phyloP scores from a whole-genome alignment of 2,113 vertebrate species.

The Oreotrochilus melanogaster region DNA sequence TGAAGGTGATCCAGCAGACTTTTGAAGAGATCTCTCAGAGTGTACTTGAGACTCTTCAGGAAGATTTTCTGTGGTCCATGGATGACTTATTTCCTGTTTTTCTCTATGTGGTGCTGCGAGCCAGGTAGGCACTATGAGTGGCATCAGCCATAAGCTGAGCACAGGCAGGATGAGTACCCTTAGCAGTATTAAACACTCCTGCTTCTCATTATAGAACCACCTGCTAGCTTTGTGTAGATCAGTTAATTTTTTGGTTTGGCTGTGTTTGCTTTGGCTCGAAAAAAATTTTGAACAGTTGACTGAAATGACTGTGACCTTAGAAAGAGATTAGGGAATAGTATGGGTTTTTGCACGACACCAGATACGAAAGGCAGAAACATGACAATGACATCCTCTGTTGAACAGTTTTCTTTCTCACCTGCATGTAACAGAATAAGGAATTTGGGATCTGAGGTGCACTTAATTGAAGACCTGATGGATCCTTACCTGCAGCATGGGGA shows the following conservation, averaged over 20 bases:
- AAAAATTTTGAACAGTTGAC: neutral
- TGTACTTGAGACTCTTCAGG: conserved; percentile 87
- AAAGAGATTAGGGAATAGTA: neutral
- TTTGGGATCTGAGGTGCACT: conserved; percentile 95
- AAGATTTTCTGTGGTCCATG: conserved; percentile 99
- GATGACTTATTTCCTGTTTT: conserved; percentile 98
- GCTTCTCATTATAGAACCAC: fast-evolving
- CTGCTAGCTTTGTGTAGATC: neutral
- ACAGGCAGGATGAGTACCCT: neutral
- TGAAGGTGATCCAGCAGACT: conserved; percentile 96
- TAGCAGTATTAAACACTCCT: neutral
- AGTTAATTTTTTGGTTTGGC: neutral
- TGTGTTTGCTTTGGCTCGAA: neutral
- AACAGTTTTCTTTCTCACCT: neutral
- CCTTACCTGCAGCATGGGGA: conserved; percentile 96
- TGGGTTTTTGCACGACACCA: neutral
- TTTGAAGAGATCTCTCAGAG: conserved; percentile 98
- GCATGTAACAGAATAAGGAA: conserved; percentile 88
- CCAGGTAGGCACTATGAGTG: conserved; percentile 81
- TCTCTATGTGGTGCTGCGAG: conserved; percentile 95
- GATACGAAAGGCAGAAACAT: neutral
- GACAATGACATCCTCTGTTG: neutral
- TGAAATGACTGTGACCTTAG: neutral
- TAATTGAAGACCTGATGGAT: conserved; percentile 98
- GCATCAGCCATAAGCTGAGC: neutral